phyloP scores from a whole-genome alignment of 2,797 vertebrate genomes.

The Sarcoramphus papa region DNA sequence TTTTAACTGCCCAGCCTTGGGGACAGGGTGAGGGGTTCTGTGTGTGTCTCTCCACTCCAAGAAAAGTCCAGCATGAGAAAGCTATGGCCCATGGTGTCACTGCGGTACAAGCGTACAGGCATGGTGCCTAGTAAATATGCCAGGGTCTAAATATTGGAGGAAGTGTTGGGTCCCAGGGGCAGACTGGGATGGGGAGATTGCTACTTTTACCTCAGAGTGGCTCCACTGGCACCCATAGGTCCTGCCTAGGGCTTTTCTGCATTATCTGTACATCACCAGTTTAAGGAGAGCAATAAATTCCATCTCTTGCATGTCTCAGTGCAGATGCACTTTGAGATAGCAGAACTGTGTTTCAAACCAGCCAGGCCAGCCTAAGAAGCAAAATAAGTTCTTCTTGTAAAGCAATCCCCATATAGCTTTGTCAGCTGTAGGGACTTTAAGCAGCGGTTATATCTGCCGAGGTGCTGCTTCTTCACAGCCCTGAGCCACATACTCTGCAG shows the following conservation, averaged over 20 bases:
- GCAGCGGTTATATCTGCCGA: neutral
- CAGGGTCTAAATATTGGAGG: neutral
- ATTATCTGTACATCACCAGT: neutral
- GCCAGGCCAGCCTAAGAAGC: neutral
- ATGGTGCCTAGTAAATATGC: neutral
- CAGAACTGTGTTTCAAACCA: neutral
- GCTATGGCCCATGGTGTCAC: neutral
- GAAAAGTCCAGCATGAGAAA: neutral
- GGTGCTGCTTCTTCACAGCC: neutral
- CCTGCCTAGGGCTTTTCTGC: neutral
- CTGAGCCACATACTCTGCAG: neutral
- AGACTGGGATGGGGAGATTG: neutral
- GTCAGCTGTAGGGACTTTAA: neutral
- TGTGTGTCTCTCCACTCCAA: neutral
- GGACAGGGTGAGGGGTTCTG: accelerated
- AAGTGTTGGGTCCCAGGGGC: neutral
- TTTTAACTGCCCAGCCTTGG: neutral
- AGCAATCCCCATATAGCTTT: neutral
- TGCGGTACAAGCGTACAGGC: neutral
- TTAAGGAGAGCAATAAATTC: neutral
- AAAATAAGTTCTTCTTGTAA: neutral
- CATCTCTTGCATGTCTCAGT: neutral
- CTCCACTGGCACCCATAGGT: neutral
- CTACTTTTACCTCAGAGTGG: neutral
- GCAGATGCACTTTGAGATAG: neutral